Evolutionary conservation across 2,113 vertebrate genomes (phyloP), one percentile per base, ranked within the genome.

Genomic region (Gallinago jamesoni): DNA sequence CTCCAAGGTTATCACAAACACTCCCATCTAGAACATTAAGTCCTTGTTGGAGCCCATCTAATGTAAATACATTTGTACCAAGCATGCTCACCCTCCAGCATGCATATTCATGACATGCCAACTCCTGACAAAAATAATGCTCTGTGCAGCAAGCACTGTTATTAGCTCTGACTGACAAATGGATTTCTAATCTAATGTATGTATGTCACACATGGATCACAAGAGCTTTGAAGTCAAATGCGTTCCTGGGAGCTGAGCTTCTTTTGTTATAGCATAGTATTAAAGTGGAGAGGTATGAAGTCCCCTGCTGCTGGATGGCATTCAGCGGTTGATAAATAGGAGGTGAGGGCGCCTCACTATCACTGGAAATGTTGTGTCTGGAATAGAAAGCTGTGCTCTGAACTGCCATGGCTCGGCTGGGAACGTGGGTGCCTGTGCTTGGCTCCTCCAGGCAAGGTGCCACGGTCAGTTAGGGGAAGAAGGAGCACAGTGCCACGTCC

Each of bases 141-240:
- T 86, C 75, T 88, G 93, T 43, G 67, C 93, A 89, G 84, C 12
- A 10, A 96, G 93, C 50, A 6, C 77, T 12, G 6, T n/a, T n/a
- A 39, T 66, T 95, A 96, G 95, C 86, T 84, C 80, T 93, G 96
- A 57, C 66, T 95, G 96, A 94, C 96, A 96, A 67, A 90, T 50
- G 95, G 84, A 35, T 95, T 94, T 92, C 96, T 91, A 57, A 73
- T 92, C 96, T 66, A 53, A 82, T 19, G 53, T 60, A 31, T 84
- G 86, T 73, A 6, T 82, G 81, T 73, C 84, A 86, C 95, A 80
- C 89, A 14, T 17, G 84, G 88, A 96, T 87, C 94, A 63, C 83
- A 78, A 87, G 82, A 81, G 55, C 92, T 90, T 74, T 47, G 91
- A 87, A 95, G 93, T 91, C 59, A 95, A 64, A 94, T 14, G 48